Conservation (phyloP, 2,797 vertebrate species). For the Sebastes itinus region DNA sequence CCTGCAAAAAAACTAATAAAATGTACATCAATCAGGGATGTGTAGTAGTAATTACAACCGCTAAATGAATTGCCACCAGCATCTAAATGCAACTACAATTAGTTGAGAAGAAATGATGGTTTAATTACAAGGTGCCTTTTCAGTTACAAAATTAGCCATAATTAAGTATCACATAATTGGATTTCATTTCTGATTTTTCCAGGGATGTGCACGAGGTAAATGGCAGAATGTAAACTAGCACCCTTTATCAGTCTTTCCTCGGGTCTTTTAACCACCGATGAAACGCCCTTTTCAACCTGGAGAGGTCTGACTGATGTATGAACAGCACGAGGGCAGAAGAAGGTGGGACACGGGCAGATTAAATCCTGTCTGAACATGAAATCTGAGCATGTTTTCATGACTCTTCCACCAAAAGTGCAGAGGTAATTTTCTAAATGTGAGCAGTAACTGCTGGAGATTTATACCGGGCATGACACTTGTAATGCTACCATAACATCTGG, state of each 20-base stretch:
- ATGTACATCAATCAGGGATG: slow-evolving; percentile 10
- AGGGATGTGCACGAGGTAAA: slow-evolving; percentile 25
- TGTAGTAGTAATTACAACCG: slow-evolving; percentile 24
- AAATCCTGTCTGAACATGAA: slow-evolving; percentile 67
- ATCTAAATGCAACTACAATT: slow-evolving; percentile 32
- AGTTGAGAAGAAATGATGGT: slow-evolving; percentile 12
- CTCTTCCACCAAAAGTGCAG: slow-evolving; percentile 56
- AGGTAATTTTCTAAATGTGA: slow-evolving; percentile 76
- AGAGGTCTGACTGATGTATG: slow-evolving; percentile 38
- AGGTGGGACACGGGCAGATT: slow-evolving; percentile 22
- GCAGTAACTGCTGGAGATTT: slow-evolving; percentile 72
- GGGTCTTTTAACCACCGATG: slow-evolving; percentile 24
- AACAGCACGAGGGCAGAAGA: slow-evolving; percentile 18
- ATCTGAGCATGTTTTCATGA: slow-evolving; percentile 70
- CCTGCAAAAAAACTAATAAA: not conserved
- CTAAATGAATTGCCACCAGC: slow-evolving; percentile 20
- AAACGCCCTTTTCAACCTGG: slow-evolving; percentile 24
- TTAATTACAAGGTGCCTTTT: slow-evolving; percentile 48
- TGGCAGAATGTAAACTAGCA: not conserved
- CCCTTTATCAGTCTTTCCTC: not conserved
- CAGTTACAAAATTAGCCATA: slow-evolving; percentile 45
- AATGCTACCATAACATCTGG: slow-evolving; percentile 78
- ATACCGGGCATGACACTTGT: slow-evolving; percentile 74
- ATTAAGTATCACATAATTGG: slow-evolving; percentile 33
- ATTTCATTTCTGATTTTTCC: slow-evolving; percentile 23